phyloP scores from a whole-genome alignment of 2,113 vertebrate genomes.

The Notechis scutatus region DNA sequence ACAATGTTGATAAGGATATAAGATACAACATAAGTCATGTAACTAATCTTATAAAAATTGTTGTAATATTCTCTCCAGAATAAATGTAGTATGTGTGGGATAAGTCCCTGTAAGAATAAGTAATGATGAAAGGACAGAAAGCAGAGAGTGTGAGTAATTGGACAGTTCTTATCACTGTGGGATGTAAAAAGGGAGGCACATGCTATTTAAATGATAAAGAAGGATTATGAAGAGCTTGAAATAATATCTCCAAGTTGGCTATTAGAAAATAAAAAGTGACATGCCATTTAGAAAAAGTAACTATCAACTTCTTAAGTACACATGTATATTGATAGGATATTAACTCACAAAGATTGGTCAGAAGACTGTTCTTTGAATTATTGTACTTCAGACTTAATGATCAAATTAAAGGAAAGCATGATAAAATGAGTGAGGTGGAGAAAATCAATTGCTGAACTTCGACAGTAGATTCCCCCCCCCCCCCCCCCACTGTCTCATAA shows the following conservation, averaged over 20 bases:
- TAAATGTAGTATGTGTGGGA: neutral
- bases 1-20: neutral
- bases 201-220: neutral
- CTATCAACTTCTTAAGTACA: neutral
- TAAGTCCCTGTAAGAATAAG: neutral
- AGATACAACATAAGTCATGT: neutral
- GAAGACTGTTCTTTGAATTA: neutral
- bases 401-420: neutral
- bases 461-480: neutral
- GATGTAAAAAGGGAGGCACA: neutral
- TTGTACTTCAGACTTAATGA: neutral
- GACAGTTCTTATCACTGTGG: neutral
- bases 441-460: neutral
- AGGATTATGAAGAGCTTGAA: neutral
- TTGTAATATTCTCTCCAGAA: neutral
- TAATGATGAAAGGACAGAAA: neutral
- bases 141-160: neutral
- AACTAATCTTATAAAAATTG: neutral
- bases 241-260: neutral
- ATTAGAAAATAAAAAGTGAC: neutral
- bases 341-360: neutral
- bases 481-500: neutral
- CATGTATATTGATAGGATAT: neutral
- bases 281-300: neutral
- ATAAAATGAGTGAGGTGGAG: neutral